These are phyloP conservation scores for Thaumetopoea pityocampa DNA, from an alignment of 1,140 invertebrate species.

Conservation along the genomic window DNA sequence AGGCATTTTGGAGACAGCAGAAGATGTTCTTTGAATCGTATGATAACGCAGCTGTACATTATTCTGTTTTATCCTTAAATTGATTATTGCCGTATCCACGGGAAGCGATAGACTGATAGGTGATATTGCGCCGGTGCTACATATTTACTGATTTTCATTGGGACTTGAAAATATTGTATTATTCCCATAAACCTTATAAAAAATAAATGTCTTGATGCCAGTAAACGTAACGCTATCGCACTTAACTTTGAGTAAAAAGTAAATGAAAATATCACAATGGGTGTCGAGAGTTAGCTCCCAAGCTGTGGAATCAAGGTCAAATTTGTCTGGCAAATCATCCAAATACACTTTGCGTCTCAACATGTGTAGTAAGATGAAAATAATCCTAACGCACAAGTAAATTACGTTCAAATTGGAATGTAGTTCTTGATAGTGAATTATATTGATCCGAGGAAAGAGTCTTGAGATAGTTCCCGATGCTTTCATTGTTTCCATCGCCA, in stretches of 20 bases:
- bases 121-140: too few relatives aligned
- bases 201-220: constrained; percentile 9
- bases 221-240: constrained; percentile 26
- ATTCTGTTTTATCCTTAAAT: too few relatives aligned
- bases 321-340: constrained; percentile 47
- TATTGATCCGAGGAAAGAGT: constrained; percentile 34
- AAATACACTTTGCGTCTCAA: constrained; percentile 26
- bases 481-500: constrained; percentile 61
- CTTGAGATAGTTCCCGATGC: constrained; percentile 52
- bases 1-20: too few relatives aligned
- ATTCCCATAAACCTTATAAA: too few relatives aligned
- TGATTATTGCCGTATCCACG: too few relatives aligned
- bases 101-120: too few relatives aligned
- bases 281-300: constrained; percentile 41
- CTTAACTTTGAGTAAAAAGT: constrained; percentile 39
- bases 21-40: too few relatives aligned
- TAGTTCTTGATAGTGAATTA: constrained; percentile 1
- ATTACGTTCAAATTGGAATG: not conserved
- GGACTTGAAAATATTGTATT: not conserved
- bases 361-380: constrained; percentile 13
- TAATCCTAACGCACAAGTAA: constrained; percentile 14
- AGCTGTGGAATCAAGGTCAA: constrained; percentile 50
- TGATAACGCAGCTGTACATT: too few relatives aligned
- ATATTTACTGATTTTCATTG: constrained; percentile 3
- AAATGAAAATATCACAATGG: constrained; percentile 49